Evolutionary conservation across 1,140 invertebrate species (phyloP), one percentile per base, ranked within the genome.

Genomic region (Fopius arisanus): DNA sequence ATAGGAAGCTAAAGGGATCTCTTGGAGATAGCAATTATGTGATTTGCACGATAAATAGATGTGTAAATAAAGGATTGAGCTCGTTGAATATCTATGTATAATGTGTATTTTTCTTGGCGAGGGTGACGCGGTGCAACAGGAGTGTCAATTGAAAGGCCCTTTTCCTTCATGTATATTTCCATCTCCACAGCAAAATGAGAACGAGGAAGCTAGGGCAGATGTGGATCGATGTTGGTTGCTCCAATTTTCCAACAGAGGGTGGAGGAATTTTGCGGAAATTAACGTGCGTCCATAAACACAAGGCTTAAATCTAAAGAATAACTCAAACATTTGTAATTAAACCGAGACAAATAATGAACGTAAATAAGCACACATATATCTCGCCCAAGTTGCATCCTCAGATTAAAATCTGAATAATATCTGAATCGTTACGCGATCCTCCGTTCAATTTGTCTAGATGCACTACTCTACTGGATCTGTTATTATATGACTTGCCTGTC

Each of bases 401-500:
- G 12, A 62, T 63, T 71, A 65, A 12, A 5, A 4, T 63, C 23
- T 28, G 23, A n/a, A 19, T 31, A 33, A 26, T 12, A 59, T 26
- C 59, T 59, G 3, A 62, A 54, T 70, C 40, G 69, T 19, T 70
- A 14, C 21, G 16, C 33, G 12, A 37, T 37, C 9, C 33, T 37
- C 12, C 33, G 33, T 37, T 37, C 9, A 37, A 37, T 37, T 37
- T 10, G 7, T 10, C 33, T 37, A 7, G 1, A 10, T 37, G 9
- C 33, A 37, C 3, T 37, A 37, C 1, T 5, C 1, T 5, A 1
- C 9, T 37, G 33, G 33, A 37, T 7, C 33, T 12, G 2, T 48
- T 5, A 48, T 48, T 48, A 16, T 48, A 14, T 48, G 0, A 48
- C 83, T 87, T 83, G 83, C 87, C 86, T 88, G 79, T 87, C 86